These are phyloP conservation scores for Candidula unifasciata DNA, from an alignment of 2,888 invertebrate species.

Conservation along the genomic window DNA sequence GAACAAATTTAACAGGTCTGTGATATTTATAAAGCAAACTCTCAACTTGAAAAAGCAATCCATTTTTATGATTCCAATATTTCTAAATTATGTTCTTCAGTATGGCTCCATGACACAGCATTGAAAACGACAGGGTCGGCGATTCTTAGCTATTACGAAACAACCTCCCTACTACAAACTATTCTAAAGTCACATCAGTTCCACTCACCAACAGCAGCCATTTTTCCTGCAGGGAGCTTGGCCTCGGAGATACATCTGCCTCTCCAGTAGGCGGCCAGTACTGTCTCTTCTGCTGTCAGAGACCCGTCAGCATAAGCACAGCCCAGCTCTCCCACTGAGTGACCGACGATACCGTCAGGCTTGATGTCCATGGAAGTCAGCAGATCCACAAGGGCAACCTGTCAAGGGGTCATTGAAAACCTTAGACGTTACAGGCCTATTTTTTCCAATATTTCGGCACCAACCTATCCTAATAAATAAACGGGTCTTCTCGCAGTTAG, in stretches of 20 bases:
- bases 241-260: conserved; percentile 76
- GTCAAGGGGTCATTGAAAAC: conserved; percentile 55
- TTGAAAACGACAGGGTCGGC: too few species aligned
- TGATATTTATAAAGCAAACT: too few species aligned
- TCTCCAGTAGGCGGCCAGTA: conserved; percentile 95
- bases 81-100: too few species aligned
- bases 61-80: too few species aligned
- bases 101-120: too few species aligned
- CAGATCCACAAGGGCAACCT: conserved; percentile 94
- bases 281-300: conserved; percentile 94
- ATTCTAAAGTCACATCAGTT: neutral
- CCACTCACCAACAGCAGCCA: conserved; percentile 77
- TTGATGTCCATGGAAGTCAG: conserved; percentile 85
- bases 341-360: conserved; percentile 97
- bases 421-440: neutral
- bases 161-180: too few species aligned
- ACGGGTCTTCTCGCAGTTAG: too few species aligned
- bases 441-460: too few species aligned
- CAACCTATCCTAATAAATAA: too few species aligned
- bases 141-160: too few species aligned
- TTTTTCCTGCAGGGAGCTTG: conserved; percentile 75
- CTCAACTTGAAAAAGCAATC: too few species aligned
- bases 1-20: too few species aligned
- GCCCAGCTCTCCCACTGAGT: conserved; percentile 95
- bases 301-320: conserved; percentile 98